Percentiles rank a stretch among this genome's conserved stretches.
Evolutionary conservation across 2,888 invertebrate genomes (phyloP).

Genomic region (Galerucella pusilla): DNA sequence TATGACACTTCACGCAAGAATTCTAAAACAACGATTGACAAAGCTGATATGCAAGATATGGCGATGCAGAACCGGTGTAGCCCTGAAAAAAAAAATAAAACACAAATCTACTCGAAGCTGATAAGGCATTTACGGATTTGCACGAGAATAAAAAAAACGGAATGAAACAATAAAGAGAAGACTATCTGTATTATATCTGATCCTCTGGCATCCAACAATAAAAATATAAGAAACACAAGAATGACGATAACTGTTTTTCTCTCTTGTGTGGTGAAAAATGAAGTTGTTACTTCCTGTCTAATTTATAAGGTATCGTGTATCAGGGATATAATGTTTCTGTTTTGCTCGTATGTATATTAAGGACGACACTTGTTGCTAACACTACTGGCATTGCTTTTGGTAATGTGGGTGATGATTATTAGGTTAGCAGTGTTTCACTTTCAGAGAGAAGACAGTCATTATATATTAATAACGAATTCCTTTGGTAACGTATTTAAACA

Average conservation of each 20-base stretch:
- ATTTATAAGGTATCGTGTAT: neutral
- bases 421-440: conserved; percentile 35
- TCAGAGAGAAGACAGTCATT: conserved; percentile 35
- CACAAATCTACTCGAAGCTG: neutral
- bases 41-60: neutral
- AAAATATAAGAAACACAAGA: neutral
- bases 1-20: conserved; percentile 9
- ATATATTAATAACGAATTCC: conserved; percentile 41
- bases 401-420: conserved; percentile 32
- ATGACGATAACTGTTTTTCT: neutral
- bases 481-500: conserved; percentile 35
- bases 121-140: neutral
- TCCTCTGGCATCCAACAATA: neutral
- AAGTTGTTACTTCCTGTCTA: neutral
- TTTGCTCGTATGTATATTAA: neutral
- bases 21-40: conserved; percentile 10
- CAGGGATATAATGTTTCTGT: neutral
- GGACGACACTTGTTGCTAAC: neutral
- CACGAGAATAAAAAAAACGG: neutral
- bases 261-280: no score
- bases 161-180: neutral
- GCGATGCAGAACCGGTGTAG: neutral
- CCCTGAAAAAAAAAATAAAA: neutral
- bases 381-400: conserved; percentile 7
- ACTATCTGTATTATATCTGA: neutral